These are phyloP conservation scores for Apodemia hepburni DNA, from an alignment of 2,888 invertebrate species.

Conservation along the genomic window DNA sequence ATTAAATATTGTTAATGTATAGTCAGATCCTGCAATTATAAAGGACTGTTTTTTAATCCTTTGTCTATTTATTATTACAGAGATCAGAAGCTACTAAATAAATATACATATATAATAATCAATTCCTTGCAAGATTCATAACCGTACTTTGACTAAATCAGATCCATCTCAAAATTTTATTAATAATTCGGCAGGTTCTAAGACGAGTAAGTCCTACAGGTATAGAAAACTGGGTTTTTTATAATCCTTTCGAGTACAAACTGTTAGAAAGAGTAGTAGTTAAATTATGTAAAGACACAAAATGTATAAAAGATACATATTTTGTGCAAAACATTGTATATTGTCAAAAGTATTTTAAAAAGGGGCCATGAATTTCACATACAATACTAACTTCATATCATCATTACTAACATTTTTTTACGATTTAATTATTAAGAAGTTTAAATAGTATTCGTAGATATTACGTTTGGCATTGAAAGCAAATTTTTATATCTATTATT, in stretches of 20 bases:
- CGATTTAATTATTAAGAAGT: neutral
- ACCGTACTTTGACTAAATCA: too few relatives aligned
- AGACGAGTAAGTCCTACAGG: too few relatives aligned
- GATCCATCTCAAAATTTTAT: too few relatives aligned
- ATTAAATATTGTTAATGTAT: too few relatives aligned
- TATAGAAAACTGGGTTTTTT: neutral
- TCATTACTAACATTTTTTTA: conserved; percentile 13
- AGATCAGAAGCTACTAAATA: neutral
- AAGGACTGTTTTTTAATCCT: neutral
- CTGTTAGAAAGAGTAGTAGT: neutral
- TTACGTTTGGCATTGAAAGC: neutral
- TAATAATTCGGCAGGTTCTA: too few relatives aligned
- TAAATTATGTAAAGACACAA: neutral
- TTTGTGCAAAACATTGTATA: neutral
- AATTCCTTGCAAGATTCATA: too few relatives aligned
- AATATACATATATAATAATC: too few relatives aligned
- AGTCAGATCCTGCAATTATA: too few relatives aligned
- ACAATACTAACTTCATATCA: conserved; percentile 15
- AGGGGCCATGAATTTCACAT: conserved; percentile 5
- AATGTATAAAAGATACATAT: neutral
- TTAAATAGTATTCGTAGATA: neutral
- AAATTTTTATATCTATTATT: neutral
- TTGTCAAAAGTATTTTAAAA: neutral
- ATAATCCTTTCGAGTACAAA: neutral
- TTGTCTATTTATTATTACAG: neutral